These are phyloP conservation scores for Phaenicophaeus curvirostris DNA, from an alignment of 2,797 vertebrate species.

Conservation along the genomic window DNA sequence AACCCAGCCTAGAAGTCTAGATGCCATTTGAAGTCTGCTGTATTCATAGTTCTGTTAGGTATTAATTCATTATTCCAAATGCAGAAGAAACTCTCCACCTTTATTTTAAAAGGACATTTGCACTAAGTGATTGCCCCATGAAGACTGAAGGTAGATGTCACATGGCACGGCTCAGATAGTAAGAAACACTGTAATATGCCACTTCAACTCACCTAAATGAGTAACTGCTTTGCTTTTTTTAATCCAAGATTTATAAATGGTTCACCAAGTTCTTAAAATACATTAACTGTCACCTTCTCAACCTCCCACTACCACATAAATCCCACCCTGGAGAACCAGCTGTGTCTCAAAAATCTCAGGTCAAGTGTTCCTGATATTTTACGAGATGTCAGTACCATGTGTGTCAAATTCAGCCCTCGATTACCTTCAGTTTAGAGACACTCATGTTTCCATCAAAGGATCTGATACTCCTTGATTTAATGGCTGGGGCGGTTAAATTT, in stretches of 20 bases:
- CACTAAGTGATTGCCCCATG: not conserved
- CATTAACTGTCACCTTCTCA: not conserved
- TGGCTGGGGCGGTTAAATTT: not conserved
- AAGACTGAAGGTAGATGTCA: not conserved
- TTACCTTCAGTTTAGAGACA: constrained; percentile 11
- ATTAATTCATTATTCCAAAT: not conserved
- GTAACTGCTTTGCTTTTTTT: not conserved
- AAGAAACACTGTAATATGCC: not conserved
- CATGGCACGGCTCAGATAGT: not conserved
- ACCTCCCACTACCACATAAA: not conserved
- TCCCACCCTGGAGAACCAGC: constrained; percentile 21
- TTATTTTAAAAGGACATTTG: not conserved
- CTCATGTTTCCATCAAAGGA: constrained; percentile 48
- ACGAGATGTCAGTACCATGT: not conserved
- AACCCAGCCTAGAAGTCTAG: not conserved
- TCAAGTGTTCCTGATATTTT: constrained; percentile 7
- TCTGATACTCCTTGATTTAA: constrained; percentile 26
- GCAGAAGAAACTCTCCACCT: not conserved
- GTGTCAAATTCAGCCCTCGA: constrained; percentile 34
- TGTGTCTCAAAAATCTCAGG: not conserved
- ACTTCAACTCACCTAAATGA: not conserved
- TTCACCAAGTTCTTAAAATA: not conserved
- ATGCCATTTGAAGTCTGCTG: not conserved
- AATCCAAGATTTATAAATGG: not conserved
- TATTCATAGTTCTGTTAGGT: not conserved